Conservation (phyloP, 2,113 vertebrate species). For the Nestor notabilis region DNA sequence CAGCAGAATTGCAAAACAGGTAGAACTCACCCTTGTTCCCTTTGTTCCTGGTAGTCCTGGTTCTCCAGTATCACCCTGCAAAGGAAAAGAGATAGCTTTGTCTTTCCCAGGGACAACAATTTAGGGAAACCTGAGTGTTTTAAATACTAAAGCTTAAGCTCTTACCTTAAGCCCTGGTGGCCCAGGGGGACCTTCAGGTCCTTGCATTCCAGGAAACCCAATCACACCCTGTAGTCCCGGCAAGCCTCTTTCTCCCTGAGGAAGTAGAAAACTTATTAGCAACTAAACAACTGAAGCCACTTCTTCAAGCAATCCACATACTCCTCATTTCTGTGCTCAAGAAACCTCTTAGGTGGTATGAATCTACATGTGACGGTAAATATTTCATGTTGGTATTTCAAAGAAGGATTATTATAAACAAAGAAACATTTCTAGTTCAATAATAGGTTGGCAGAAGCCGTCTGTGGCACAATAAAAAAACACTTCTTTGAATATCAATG, state of each 20-base stretch:
- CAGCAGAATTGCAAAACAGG: neutral
- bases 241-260: constrained; percentile 90
- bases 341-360: neutral
- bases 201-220: constrained; percentile 95
- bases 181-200: constrained; percentile 90
- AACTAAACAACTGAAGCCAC: neutral
- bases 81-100: constrained; percentile 6
- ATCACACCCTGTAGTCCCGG: constrained; percentile 91
- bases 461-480: neutral
- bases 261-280: constrained; percentile 4
- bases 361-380: neutral
- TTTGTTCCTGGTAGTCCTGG: constrained; percentile 87
- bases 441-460: neutral
- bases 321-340: neutral
- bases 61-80: constrained; percentile 88
- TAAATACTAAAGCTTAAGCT: neutral
- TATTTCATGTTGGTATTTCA: neutral
- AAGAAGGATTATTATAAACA: neutral
- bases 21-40: constrained; percentile 89
- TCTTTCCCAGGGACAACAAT: neutral
- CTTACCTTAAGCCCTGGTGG: constrained; percentile 88
- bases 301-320: neutral
- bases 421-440: neutral
- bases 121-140: neutral
- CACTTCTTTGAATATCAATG: neutral